Base-by-base conservation (phyloP, 2,797 vertebrate genomes). In the Dryobates pubescens region DNA sequence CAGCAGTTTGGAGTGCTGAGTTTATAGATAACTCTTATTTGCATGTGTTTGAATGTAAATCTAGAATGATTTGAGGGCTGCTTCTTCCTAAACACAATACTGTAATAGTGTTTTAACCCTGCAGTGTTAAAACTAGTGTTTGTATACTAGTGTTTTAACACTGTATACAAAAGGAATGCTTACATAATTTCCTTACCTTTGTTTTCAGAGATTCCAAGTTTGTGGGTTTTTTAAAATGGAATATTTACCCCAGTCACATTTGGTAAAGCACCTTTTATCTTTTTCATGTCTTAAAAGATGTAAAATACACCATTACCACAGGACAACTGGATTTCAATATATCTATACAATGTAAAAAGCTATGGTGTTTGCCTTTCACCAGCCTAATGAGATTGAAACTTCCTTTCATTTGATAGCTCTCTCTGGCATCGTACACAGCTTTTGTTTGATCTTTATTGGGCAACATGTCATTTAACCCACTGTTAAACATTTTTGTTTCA, bases 381-480 rank as follows among this genome's bases (percentile, higher is more conserved):
- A 67, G n/a, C 67, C 64, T 88, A 78, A 81, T 73, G 73, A 88
- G 61, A 73, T 19, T 57, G 73, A 88, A 45, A 73, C 86, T 94
- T 72, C 75, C 62, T 56, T 88, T 91, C 45, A 51, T 70, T 86
- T 88, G 58, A 47, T 68, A 64, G 19, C 64, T 78, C 4, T 77
- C 73, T 89, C 86, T 89, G 82, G 64, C 59, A 64, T 78, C n/a
- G 57, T 43, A 62, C 30, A 6, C 18, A 78, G 59, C 17, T 71
- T 88, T 92, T 94, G 63, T 69, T 96, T 93, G 92, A 81, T 58
- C 68, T 90, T 89, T 83, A 70, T 88, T 93, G 90, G 78, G 70
- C 74, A 79, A 61, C 30, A 34, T 61, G 61, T 54, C 61, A 86
- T 92, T 86, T 92, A 91, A 79, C 76, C 76, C 83, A 64, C 67